Conservation (phyloP, 2,113 vertebrate species). For the Malaclemys terrapin region DNA sequence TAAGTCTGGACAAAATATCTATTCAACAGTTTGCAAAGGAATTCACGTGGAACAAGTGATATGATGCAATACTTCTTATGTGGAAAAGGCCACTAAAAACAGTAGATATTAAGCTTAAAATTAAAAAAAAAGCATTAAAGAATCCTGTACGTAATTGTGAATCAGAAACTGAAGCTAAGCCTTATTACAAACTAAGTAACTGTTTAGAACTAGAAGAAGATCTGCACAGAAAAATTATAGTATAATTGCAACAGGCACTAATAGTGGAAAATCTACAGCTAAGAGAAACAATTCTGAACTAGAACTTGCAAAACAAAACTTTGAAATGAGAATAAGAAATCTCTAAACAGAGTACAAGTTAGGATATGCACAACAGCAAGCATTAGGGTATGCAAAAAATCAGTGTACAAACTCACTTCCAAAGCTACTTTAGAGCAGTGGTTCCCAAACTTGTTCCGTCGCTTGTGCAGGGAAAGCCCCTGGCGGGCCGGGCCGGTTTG, state of each 20-base stretch:
- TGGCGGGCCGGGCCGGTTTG: too few relatives aligned
- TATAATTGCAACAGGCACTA: not conserved
- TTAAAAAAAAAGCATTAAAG: not conserved
- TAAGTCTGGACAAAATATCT: not conserved
- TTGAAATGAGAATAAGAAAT: constrained; percentile 2
- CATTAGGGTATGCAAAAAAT: not conserved
- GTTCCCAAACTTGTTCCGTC: too few relatives aligned
- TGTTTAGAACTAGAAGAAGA: not conserved
- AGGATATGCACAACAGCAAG: not conserved
- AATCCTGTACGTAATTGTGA: not conserved
- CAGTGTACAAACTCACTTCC: not conserved
- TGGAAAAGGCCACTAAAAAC: not conserved
- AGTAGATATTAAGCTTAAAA: not conserved
- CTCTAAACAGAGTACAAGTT: not conserved
- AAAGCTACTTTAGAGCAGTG: too few relatives aligned
- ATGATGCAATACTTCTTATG: not conserved
- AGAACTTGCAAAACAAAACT: not conserved
- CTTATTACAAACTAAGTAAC: not conserved
- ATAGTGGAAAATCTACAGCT: not conserved
- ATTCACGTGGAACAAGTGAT: not conserved
- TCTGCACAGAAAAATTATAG: not conserved
- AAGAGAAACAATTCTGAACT: not conserved
- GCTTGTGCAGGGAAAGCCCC: too few relatives aligned
- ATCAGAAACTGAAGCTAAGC: not conserved
- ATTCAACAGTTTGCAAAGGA: not conserved